These are phyloP conservation scores for Conopomorpha cramerella DNA, from an alignment of 1,140 invertebrate species.

Conservation along the genomic window DNA sequence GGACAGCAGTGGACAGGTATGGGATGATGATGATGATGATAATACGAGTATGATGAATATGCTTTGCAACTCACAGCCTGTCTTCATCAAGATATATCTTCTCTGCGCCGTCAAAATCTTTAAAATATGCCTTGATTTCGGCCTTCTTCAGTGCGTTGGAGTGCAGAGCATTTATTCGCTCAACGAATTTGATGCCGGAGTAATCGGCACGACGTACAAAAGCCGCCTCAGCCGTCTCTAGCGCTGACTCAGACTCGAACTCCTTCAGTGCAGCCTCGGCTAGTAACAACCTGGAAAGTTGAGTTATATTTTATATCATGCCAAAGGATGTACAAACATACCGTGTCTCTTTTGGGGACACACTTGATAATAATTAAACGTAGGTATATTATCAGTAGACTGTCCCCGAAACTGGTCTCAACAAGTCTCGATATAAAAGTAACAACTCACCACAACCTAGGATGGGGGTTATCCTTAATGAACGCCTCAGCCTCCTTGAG, in stretches of 20 bases:
- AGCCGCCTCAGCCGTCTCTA: constrained; percentile 90
- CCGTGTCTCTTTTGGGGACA: too few relatives aligned
- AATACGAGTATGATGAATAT: too few relatives aligned
- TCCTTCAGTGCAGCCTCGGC: constrained; percentile 89
- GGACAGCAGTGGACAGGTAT: too few relatives aligned
- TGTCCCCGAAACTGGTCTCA: too few relatives aligned
- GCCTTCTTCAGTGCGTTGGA: constrained; percentile 86
- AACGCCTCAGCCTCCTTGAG: constrained; percentile 90
- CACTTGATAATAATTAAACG: too few relatives aligned
- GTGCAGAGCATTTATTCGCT: constrained; percentile 82
- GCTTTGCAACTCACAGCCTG: constrained; percentile 75
- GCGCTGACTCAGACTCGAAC: constrained; percentile 82
- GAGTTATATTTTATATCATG: too few relatives aligned
- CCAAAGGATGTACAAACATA: too few relatives aligned
- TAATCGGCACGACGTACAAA: constrained; percentile 93
- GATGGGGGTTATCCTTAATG: constrained; percentile 96
- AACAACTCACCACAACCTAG: constrained; percentile 83
- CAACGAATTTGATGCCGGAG: constrained; percentile 88
- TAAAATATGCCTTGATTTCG: constrained; percentile 90
- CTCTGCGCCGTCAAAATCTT: constrained; percentile 93
- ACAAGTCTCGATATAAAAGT: too few relatives aligned
- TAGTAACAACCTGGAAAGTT: constrained; percentile 81
- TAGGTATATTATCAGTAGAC: too few relatives aligned
- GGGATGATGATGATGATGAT: too few relatives aligned
- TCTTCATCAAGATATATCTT: constrained; percentile 92